phyloP scores from a whole-genome alignment of 2,113 vertebrate genomes.

The Pyrgilauda ruficollis region DNA sequence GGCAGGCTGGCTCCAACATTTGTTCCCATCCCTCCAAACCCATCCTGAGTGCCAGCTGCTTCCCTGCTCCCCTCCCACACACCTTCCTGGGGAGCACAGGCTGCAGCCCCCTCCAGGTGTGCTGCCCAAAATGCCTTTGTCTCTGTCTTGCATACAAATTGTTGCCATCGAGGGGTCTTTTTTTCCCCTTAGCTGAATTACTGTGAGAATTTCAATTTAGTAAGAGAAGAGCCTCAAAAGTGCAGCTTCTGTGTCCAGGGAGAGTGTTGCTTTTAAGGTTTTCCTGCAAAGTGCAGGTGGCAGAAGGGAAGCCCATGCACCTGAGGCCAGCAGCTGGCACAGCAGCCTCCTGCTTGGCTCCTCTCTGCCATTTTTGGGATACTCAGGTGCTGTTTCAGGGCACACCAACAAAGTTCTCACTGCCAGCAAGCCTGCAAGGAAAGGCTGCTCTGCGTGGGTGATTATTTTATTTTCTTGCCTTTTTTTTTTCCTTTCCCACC shows the following conservation, averaged over 20 bases:
- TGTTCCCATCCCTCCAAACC: neutral
- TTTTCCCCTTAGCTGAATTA: neutral
- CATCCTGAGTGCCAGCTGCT: accelerated
- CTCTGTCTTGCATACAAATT: accelerated
- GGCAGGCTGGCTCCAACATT: neutral
- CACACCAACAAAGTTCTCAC: neutral
- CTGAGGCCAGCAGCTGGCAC: neutral
- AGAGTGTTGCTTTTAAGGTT: neutral
- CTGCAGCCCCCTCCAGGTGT: neutral
- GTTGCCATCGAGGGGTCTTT: neutral
- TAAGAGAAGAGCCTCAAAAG: neutral
- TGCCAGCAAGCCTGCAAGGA: neutral
- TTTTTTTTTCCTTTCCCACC: neutral
- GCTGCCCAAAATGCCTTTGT: neutral
- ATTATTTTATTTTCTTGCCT: neutral
- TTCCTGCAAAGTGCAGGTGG: neutral
- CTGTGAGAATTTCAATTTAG: neutral
- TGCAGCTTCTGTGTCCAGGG: neutral
- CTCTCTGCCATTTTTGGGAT: neutral
- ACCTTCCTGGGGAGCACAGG: accelerated
- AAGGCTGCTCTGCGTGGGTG: neutral
- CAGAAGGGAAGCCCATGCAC: neutral
- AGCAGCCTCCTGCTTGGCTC: neutral
- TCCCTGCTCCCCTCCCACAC: neutral
- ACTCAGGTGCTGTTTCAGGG: neutral